Conservation (phyloP, 1,140 invertebrate species). For the Penaeus indicus region DNA sequence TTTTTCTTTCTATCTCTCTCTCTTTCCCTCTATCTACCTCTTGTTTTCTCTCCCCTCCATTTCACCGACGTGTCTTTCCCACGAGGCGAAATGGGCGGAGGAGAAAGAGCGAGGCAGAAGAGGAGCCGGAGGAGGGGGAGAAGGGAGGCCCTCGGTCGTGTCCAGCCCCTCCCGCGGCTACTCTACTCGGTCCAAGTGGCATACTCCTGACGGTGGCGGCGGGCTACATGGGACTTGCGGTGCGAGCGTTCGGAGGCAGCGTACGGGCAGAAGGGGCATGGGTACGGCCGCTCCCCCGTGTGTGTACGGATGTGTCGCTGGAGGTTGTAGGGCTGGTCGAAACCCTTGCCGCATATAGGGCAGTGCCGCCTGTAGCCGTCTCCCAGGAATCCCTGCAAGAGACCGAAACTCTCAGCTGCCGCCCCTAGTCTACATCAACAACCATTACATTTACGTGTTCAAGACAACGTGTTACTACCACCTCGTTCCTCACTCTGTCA, state of each 20-base stretch:
- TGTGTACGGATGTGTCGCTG: conserved; percentile 60
- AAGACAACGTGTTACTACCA: too few relatives aligned
- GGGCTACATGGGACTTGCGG: conserved; percentile 58
- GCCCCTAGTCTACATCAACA: not conserved
- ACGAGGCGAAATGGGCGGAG: too few relatives aligned
- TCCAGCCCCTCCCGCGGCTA: too few relatives aligned
- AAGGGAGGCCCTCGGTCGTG: too few relatives aligned
- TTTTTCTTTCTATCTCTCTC: too few relatives aligned
- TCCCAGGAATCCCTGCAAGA: conserved; percentile 49
- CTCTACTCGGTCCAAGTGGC: conserved; percentile 51
- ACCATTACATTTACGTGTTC: too few relatives aligned
- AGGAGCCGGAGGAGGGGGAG: too few relatives aligned
- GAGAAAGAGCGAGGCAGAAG: too few relatives aligned
- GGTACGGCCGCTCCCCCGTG: conserved; percentile 58
- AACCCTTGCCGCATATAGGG: conserved; percentile 59
- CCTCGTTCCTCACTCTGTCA: too few relatives aligned
- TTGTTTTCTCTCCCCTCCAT: too few relatives aligned
- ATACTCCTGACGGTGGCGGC: conserved; percentile 52
- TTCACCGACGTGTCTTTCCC: too few relatives aligned
- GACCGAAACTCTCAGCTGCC: conserved; percentile 48
- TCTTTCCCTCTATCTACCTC: too few relatives aligned
- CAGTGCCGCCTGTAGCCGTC: conserved; percentile 61
- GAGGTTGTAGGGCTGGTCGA: conserved; percentile 62
- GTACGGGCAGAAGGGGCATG: conserved; percentile 59
- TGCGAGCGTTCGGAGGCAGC: conserved; percentile 59